Base-by-base conservation (phyloP, 2,888 invertebrate genomes). In the Callyntrura sp. region DNA sequence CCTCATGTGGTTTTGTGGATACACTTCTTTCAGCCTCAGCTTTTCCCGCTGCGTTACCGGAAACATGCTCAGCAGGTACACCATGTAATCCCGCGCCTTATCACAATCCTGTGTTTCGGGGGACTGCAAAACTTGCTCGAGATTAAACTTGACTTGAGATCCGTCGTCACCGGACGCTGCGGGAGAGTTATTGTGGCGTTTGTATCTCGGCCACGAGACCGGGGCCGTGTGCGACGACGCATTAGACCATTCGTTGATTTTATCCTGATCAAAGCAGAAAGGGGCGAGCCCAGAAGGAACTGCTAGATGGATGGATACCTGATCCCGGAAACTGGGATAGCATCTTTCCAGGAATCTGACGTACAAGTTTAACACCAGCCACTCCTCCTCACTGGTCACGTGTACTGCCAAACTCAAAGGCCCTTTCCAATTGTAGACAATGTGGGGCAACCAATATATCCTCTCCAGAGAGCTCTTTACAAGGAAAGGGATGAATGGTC, bases 1-100 rank as follows among this genome's bases (percentile, higher is more conserved):
- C 92, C 98, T 95, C 95, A 98, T 95, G 94, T 98, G 97, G 94
- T 98, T 98, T 95, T 98, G 98, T 0, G 98, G 98, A 94, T 98
- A 98, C 0, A 97, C 78, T 20, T 83, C 83, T 57, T 88, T 82
- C 25, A 85, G 43, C 14, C 57, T 68, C 60, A 90, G 25, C 45
- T 85, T 79, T 8, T 82, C 85, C 60, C 70, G 60, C 9, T 85
- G 60, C 12, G 73, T 85, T 3, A 70, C 48, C 8, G 85, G 79
- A 28, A 85, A 85, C 14, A 51, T 14, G 35, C 70, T 17, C 9
- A 85, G 28, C 11, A 90, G 51, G 57, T 68, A 85, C 11, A 25
- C 25, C 85, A 84, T 84, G 35, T 81, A 81, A 45, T 85, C 85
- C n/a, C 55, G 25, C n/a, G 90, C 20, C 23, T 70, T 55, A 35